These are phyloP conservation scores for Nestor notabilis DNA, from an alignment of 2,113 vertebrate species.

Conservation along the genomic window DNA sequence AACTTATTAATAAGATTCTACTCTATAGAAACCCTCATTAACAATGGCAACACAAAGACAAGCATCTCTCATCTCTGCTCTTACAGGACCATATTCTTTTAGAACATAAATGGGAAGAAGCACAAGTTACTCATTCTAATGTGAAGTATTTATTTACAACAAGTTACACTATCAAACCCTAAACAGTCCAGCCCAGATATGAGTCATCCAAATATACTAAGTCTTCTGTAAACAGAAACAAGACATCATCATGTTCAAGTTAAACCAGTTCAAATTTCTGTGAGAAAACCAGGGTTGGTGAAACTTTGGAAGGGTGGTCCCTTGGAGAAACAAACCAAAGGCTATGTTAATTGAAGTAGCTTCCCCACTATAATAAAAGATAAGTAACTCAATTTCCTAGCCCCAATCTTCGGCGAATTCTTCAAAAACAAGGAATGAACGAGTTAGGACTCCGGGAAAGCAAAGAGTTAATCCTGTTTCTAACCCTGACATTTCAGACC, in stretches of 20 bases:
- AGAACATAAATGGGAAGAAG: not conserved
- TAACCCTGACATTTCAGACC: not conserved
- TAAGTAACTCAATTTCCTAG: not conserved
- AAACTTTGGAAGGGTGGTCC: not conserved
- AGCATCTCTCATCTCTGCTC: not conserved
- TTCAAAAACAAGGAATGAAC: not conserved
- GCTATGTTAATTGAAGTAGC: not conserved
- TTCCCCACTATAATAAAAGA: not conserved
- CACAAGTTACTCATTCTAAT: not conserved
- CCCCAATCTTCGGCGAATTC: not conserved
- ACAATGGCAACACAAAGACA: not conserved
- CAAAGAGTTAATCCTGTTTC: not conserved
- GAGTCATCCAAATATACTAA: not conserved
- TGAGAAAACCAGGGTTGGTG: not conserved
- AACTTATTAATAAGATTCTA: not conserved
- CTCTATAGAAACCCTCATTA: not conserved
- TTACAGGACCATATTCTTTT: not conserved
- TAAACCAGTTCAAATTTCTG: not conserved
- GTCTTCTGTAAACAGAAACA: not conserved
- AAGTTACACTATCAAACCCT: not conserved
- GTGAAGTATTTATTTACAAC: not conserved
- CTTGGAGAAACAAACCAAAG: not conserved
- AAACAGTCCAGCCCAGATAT: not conserved
- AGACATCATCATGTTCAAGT: not conserved
- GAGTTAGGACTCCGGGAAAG: not conserved